phyloP scores from a whole-genome alignment of 2,797 vertebrate genomes.

The Molossus molossus region DNA sequence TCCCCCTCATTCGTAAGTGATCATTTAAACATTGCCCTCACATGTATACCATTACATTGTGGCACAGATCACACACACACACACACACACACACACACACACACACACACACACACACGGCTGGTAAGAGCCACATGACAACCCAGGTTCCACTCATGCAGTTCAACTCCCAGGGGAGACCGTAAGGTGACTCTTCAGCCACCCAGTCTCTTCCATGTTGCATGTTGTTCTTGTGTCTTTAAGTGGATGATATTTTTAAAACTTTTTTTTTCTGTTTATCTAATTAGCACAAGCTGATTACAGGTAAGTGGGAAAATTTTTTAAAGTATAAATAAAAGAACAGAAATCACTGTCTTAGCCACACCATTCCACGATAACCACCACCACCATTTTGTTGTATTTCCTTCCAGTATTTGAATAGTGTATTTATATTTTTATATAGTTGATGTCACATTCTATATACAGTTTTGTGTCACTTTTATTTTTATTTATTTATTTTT shows the following conservation, averaged over 20 bases:
- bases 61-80: neutral
- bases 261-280: slow-evolving; percentile 43
- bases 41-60: neutral
- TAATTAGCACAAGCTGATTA: slow-evolving; percentile 2
- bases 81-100: neutral
- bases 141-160: neutral
- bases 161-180: neutral
- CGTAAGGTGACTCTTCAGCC: neutral
- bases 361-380: neutral
- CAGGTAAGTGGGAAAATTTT: neutral
- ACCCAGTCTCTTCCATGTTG: neutral
- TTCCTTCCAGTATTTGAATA: neutral
- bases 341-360: neutral
- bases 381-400: neutral
- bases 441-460: neutral
- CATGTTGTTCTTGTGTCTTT: neutral
- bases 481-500: neutral
- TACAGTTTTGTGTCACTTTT: neutral
- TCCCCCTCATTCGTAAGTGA: slow-evolving; percentile 5
- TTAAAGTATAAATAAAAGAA: slow-evolving; percentile 1
- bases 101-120: neutral
- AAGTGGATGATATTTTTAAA: neutral
- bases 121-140: neutral
- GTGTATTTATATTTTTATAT: neutral
- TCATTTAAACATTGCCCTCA: slow-evolving; percentile 19